Conservation (phyloP, 2,797 vertebrate species). For the Falco peregrinus region DNA sequence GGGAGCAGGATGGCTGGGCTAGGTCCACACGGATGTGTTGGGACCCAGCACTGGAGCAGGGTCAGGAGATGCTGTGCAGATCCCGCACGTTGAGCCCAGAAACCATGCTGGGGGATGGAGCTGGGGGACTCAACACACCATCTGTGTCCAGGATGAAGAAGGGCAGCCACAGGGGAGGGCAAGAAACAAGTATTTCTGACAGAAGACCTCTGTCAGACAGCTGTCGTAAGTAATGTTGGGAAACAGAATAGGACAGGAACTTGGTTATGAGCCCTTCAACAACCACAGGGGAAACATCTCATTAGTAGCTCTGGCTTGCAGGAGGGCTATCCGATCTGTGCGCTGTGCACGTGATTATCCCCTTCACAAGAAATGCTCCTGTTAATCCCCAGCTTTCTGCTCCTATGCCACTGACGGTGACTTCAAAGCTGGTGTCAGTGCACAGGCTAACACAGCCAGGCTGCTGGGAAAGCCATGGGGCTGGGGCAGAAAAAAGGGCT, state of each 20-base stretch:
- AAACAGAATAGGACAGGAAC: not conserved
- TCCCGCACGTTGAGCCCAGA: not conserved
- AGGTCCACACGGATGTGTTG: fast-evolving
- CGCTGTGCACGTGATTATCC: not conserved
- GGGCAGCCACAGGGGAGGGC: not conserved
- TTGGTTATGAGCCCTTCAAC: not conserved
- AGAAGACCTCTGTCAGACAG: not conserved
- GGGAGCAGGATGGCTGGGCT: not conserved
- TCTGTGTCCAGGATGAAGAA: not conserved
- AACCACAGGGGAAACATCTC: not conserved
- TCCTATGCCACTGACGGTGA: not conserved
- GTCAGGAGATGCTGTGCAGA: not conserved
- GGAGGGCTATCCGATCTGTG: not conserved
- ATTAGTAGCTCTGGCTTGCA: not conserved
- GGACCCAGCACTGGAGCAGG: not conserved
- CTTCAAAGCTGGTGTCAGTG: not conserved
- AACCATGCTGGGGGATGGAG: not conserved
- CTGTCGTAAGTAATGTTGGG: not conserved
- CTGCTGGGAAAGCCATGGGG: not conserved
- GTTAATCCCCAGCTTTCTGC: not conserved
- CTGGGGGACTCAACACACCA: too few species aligned
- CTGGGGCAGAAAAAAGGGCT: not conserved
- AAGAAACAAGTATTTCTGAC: not conserved
- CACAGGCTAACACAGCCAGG: not conserved
- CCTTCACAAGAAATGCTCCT: not conserved